Evolutionary conservation across 2,888 invertebrate genomes (phyloP), one percentile per base, ranked within the genome.

Genomic region (Ophraella communa): DNA sequence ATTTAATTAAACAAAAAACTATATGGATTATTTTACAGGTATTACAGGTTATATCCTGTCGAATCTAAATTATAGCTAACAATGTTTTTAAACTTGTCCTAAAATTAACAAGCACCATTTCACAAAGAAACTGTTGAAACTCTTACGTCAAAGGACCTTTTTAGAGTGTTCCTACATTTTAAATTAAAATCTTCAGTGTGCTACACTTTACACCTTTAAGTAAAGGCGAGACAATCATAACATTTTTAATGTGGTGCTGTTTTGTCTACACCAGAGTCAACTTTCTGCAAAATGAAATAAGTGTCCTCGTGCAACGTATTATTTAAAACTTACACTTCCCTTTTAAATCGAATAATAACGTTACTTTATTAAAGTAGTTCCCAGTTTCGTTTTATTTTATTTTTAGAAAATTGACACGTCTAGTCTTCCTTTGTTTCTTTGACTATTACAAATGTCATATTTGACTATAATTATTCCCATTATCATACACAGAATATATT

Each of bases 91-190:
- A 35, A 20, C 30, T 56, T 23, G 4, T 2, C n/a, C 17, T 42
- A 18, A 45, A 56, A 5, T 21, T 30, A 27, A 45, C 45, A 44
- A 27, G 24, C 45, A 27, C 45, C 24, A 44, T 45, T 56, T 18
- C 20, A 18, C 27, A 10, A 42, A 56, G n/a, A 45, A 30, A 56
- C 27, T 57, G 56, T 45, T 57, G 21, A 39, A 62, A 62, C 27
- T 49, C 20, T 62, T 51, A 42, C 49, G 62, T 62, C 62, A 54
- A 62, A 62, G 39, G 33, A 39, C 56, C 47, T 42, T 27, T 62
- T 62, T 56, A 56, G 33, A 30, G n/a, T 35, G 23, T 30, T 23
- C 56, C 24, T 54, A 44, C 54, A 5, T 27, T 62, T 54, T 47
- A 44, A 54, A 56, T 62, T 62, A 56, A 56, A 49, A 62, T 56